Percentiles rank a stretch among this genome's conserved stretches.
phyloP scores from a whole-genome alignment of 2,797 vertebrate species.

The Tadarida brasiliensis region DNA sequence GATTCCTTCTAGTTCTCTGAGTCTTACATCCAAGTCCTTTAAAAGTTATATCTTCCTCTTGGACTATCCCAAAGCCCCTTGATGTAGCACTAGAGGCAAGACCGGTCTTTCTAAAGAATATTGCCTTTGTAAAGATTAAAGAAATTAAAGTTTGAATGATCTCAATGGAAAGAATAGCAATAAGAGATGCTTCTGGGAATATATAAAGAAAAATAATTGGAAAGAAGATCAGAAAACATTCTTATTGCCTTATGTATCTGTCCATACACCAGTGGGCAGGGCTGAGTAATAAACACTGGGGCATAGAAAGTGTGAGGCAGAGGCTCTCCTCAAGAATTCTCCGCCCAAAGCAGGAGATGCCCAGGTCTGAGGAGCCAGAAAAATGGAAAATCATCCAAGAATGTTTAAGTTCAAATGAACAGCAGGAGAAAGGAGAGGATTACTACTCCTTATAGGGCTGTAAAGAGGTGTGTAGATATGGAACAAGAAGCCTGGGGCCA shows the following conservation, averaged over 20 bases:
- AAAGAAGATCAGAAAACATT: conserved; percentile 37
- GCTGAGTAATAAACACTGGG: neutral
- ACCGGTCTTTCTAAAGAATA: conserved; percentile 6
- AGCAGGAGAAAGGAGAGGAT: neutral
- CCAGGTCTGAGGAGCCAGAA: neutral
- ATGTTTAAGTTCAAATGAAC: neutral
- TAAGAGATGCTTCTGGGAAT: conserved; percentile 1
- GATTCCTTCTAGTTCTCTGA: neutral
- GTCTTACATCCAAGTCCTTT: neutral
- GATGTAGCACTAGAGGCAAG: neutral
- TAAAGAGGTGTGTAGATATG: neutral
- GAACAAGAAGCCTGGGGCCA: neutral
- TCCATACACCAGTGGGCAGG: neutral
- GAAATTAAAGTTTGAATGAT: conserved; percentile 50
- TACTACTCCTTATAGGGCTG: neutral
- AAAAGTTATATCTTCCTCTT: neutral
- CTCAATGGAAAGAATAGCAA: conserved; percentile 32
- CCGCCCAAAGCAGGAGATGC: neutral
- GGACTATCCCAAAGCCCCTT: neutral
- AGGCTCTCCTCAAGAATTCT: neutral
- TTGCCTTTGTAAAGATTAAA: conserved; percentile 51
- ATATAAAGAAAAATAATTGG: conserved; percentile 29
- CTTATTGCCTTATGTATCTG: neutral
- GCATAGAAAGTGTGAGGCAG: neutral
- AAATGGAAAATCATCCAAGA: neutral